Evolutionary conservation across 1,140 invertebrate species (phyloP).

Genomic region (Apis laboriosa): DNA sequence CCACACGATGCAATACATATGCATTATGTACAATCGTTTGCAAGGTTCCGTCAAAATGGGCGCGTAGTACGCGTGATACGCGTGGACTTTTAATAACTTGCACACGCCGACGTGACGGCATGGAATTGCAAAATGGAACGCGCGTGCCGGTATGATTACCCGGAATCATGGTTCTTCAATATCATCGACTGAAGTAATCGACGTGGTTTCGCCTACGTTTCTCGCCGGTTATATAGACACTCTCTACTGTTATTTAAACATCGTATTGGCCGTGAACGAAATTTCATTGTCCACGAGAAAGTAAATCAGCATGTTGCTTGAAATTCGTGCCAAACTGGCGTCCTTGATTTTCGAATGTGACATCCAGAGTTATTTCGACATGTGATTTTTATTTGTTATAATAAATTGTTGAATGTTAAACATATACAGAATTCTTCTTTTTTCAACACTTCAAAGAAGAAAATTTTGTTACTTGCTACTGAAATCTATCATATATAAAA

Average conservation of each 20-base stretch:
- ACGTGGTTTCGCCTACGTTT: neutral
- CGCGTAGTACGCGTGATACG: constrained; percentile 46
- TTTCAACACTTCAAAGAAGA: neutral
- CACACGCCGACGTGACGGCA: constrained; percentile 34
- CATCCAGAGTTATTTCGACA: neutral
- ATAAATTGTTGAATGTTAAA: neutral
- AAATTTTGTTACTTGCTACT: neutral
- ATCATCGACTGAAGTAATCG: constrained; percentile 44
- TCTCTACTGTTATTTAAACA: neutral
- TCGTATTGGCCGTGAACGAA: constrained; percentile 23
- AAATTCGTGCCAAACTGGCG: constrained; percentile 35
- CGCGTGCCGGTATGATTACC: constrained; percentile 59
- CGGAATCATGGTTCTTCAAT: constrained; percentile 53
- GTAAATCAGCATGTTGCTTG: constrained; percentile 28
- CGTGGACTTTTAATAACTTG: constrained; percentile 47
- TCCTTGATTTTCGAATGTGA: constrained; percentile 14
- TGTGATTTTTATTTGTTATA: neutral
- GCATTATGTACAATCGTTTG: constrained; percentile 43
- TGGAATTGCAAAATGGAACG: constrained; percentile 58
- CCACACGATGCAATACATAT: constrained; percentile 49
- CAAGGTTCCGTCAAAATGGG: constrained; percentile 55
- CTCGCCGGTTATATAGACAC: neutral
- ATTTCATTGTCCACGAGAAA: constrained; percentile 40
- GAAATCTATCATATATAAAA: too few species aligned
- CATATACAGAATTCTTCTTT: too few species aligned